Evolutionary conservation across 2,888 invertebrate genomes (phyloP).

Genomic region (Gymnocheta viridis): DNA sequence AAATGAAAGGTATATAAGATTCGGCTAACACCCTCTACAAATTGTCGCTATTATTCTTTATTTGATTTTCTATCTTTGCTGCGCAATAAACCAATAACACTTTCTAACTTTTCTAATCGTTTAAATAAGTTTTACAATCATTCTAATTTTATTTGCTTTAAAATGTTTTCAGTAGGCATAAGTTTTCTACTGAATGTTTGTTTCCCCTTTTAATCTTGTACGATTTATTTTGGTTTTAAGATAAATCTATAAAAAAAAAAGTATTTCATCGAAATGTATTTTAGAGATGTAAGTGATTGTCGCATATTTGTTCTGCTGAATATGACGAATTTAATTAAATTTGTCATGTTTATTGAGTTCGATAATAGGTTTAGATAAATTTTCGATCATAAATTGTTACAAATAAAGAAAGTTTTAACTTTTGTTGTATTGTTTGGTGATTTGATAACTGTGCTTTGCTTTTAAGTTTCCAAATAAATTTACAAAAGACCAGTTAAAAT

Average conservation of each 20-base stretch:
- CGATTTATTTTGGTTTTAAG: neutral
- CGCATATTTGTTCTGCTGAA: neutral
- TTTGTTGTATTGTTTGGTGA: neutral
- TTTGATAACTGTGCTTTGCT: neutral
- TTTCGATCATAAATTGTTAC: neutral
- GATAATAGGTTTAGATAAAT: neutral
- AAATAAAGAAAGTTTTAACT: neutral
- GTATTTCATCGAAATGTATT: neutral
- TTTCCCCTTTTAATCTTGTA: neutral
- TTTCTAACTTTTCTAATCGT: slow-evolving; percentile 16
- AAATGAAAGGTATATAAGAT: neutral
- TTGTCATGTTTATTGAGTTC: no score
- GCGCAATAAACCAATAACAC: neutral
- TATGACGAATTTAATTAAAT: no score
- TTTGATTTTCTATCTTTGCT: neutral
- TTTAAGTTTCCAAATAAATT: neutral
- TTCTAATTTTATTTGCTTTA: slow-evolving; percentile 1
- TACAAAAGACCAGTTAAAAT: neutral
- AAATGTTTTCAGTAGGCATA: slow-evolving; percentile 5
- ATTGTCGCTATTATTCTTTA: neutral
- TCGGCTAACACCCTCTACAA: neutral
- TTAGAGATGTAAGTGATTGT: neutral
- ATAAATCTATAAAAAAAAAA: neutral
- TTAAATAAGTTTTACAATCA: slow-evolving; percentile 8
- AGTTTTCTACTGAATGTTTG: neutral